Conservation (phyloP, 2,113 vertebrate genomes). For the Climacteris rufus region DNA sequence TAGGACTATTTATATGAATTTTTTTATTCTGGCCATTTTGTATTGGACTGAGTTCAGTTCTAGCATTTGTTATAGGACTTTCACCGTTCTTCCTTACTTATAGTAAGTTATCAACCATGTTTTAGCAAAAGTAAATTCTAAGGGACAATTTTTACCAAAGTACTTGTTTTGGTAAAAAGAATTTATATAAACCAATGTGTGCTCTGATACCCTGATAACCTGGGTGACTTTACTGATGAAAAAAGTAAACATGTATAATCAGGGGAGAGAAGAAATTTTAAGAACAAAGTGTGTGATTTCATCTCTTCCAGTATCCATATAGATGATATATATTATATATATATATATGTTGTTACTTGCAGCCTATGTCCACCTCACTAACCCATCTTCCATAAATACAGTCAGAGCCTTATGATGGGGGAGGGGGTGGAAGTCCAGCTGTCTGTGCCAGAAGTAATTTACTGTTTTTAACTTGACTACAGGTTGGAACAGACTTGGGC, state of each 20-base stretch:
- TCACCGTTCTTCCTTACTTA: neutral
- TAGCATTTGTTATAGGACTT: neutral
- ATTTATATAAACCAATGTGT: neutral
- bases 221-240: neutral
- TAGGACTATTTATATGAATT: slow-evolving; percentile 56
- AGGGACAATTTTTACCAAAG: neutral
- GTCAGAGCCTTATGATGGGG: neutral
- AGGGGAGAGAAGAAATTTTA: neutral
- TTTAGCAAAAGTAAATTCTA: neutral
- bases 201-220: neutral
- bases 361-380: neutral
- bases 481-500: neutral
- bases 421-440: neutral
- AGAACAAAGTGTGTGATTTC: neutral
- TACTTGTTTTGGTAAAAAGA: neutral
- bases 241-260: rapidly evolving
- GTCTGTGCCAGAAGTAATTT: neutral
- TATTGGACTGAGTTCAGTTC: slow-evolving; percentile 20
- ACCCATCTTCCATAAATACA: slow-evolving; percentile 16
- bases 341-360: neutral
- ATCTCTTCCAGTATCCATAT: neutral
- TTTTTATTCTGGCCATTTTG: slow-evolving; percentile 31
- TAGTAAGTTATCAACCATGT: neutral
- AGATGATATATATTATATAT: neutral
- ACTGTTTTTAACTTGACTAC: neutral